A percentile compares a stretch with the other conserved stretches of the same genome.
phyloP scores from a whole-genome alignment of 1,140 invertebrate genomes.

The Drosophila dunni region DNA sequence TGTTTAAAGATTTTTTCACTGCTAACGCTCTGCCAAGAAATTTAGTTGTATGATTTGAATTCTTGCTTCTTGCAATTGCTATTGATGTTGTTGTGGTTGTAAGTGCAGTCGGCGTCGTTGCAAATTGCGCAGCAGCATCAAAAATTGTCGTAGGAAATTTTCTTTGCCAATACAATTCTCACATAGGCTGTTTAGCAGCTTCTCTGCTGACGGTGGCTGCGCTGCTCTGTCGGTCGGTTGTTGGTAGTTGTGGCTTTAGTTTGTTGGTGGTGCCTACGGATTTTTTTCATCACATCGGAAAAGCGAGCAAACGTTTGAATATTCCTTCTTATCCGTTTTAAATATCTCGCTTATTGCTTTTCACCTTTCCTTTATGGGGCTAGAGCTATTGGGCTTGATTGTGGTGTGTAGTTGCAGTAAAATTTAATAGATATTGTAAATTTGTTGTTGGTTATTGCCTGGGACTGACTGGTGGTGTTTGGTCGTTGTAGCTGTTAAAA shows the following conservation, averaged over 20 bases:
- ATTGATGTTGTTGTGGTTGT: conserved; percentile 34
- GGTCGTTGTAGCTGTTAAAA: conserved; percentile 72
- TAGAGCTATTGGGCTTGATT: conserved; percentile 33
- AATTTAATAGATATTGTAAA: conserved; percentile 61
- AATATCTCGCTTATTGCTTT: conserved; percentile 50
- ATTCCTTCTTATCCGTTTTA: conserved; percentile 43
- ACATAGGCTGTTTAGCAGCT: conserved; percentile 40
- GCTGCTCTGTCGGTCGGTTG: conserved; percentile 52
- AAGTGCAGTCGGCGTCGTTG: conserved; percentile 44
- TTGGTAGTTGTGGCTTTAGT: conserved; percentile 34
- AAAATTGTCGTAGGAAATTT: conserved; percentile 44
- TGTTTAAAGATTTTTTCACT: conserved; percentile 56
- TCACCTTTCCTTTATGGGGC: conserved; percentile 60
- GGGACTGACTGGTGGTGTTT: conserved; percentile 64
- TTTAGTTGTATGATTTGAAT: conserved; percentile 44
- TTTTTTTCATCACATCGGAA: conserved; percentile 72
- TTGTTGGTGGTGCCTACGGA: conserved; percentile 34
- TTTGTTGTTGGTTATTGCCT: conserved; percentile 58
- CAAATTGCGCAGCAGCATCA: conserved; percentile 58
- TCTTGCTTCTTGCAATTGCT: conserved; percentile 43
- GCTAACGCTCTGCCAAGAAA: conserved; percentile 63
- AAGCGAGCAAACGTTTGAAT: conserved; percentile 47
- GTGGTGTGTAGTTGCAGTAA: conserved; percentile 47
- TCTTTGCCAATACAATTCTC: conserved; percentile 41
- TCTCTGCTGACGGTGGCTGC: conserved; percentile 31